Conservation (phyloP, 1,140 invertebrate species). For the Trachymyrmex cornetzi region DNA sequence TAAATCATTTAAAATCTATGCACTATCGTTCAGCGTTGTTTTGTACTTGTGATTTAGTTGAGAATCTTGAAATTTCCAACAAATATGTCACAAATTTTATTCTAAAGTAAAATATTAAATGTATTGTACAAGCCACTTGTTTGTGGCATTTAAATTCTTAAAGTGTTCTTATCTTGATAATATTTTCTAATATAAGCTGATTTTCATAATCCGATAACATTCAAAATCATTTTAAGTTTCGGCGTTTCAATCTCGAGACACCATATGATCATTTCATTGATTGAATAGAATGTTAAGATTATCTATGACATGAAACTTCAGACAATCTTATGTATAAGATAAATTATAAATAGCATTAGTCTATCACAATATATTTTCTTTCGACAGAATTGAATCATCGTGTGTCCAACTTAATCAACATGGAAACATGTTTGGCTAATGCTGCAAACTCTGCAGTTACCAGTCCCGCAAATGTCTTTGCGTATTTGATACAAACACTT, state of each 20-base stretch:
- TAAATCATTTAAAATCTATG: too few species aligned
- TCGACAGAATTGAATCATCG: background rate
- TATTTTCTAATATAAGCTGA: too few species aligned
- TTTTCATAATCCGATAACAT: too few species aligned
- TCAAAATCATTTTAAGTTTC: too few species aligned
- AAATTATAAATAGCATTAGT: background rate
- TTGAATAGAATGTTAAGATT: background rate
- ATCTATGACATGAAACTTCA: background rate
- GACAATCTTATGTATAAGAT: background rate
- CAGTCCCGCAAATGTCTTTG: slow-evolving; percentile 71
- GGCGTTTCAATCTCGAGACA: background rate
- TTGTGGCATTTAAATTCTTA: too few species aligned
- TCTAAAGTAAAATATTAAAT: too few species aligned
- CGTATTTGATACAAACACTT: slow-evolving; percentile 86
- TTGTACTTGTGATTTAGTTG: too few species aligned
- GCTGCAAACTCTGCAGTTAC: slow-evolving; percentile 68
- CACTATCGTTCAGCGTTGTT: too few species aligned
- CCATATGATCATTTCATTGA: background rate
- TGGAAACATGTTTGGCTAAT: slow-evolving; percentile 79
- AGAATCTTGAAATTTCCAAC: too few species aligned
- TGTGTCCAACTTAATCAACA: slow-evolving; percentile 43
- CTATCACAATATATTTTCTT: background rate
- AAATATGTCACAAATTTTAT: too few species aligned
- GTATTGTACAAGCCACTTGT: too few species aligned
- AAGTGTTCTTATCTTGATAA: too few species aligned